A percentile compares a stretch with the other conserved stretches of the same genome.
phyloP scores from a whole-genome alignment of 2,797 vertebrate genomes.

The Lacerta bilineata region DNA sequence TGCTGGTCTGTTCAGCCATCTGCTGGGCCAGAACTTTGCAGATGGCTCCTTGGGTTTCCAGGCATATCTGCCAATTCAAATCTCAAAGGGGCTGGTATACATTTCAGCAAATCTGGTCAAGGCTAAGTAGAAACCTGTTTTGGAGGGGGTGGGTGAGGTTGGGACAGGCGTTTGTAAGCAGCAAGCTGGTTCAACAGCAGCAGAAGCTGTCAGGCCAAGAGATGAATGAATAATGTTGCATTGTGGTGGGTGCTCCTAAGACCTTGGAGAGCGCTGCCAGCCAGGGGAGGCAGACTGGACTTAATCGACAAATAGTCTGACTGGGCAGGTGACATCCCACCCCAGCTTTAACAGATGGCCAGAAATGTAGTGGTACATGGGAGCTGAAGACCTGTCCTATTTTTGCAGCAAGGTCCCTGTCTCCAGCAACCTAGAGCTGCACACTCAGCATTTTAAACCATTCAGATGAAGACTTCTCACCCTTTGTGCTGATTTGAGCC shows the following conservation, averaged over 20 bases:
- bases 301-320: background rate
- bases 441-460: too few species aligned
- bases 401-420: too few species aligned
- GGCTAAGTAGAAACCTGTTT: background rate
- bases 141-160: background rate
- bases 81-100: background rate
- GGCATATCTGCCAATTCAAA: constrained; percentile 40
- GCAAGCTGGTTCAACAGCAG: background rate
- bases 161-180: background rate
- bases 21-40: constrained; percentile 48
- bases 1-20: constrained; percentile 47
- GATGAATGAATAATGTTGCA: background rate
- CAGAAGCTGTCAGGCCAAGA: background rate
- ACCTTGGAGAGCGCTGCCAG: background rate
- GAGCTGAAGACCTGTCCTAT: too few species aligned
- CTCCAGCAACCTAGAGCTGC: too few species aligned
- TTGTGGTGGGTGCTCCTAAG: too few species aligned
- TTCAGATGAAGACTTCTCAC: too few species aligned
- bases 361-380: too few species aligned
- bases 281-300: background rate
- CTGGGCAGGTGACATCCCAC: too few species aligned
- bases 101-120: constrained; percentile 18
- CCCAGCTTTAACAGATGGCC: too few species aligned
- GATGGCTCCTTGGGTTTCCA: constrained; percentile 38
- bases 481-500: too few species aligned